Evolutionary conservation across 2,113 vertebrate species (phyloP).

Genomic region (Triplophysa dalaica): DNA sequence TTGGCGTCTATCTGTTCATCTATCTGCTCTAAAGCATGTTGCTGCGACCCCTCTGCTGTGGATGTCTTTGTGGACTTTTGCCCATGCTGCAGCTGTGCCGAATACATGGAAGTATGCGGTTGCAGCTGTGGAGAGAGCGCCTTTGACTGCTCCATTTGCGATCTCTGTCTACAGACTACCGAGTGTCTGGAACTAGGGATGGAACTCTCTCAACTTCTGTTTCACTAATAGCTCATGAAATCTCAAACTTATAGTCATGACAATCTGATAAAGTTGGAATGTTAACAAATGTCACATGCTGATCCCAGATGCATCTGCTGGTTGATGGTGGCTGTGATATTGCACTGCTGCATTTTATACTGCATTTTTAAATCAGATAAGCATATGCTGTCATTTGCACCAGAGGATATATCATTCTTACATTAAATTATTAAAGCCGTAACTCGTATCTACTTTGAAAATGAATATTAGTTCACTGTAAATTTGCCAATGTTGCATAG

Average conservation of each 20-base stretch:
- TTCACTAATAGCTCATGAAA: slow-evolving; percentile 61
- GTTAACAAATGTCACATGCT: background rate
- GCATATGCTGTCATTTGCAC: background rate
- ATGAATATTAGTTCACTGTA: background rate
- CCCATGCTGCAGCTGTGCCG: slow-evolving; percentile 54
- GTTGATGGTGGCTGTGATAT: slow-evolving; percentile 5
- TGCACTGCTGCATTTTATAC: slow-evolving; percentile 20
- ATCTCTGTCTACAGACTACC: slow-evolving; percentile 66
- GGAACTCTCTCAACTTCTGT: slow-evolving; percentile 76
- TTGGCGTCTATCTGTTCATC: slow-evolving; percentile 61
- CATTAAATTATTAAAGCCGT: background rate
- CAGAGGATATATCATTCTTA: background rate
- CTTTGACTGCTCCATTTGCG: slow-evolving; percentile 58
- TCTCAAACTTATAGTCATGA: background rate
- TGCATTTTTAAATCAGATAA: background rate
- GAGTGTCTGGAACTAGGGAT: slow-evolving; percentile 77
- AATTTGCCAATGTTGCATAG: background rate
- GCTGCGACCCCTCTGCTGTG: slow-evolving; percentile 58
- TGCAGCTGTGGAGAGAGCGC: slow-evolving; percentile 39
- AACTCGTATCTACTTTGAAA: background rate
- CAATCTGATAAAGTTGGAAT: slow-evolving; percentile 1
- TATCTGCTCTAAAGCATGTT: slow-evolving; percentile 51
- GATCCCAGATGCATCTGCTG: slow-evolving; percentile 22
- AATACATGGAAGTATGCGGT: slow-evolving; percentile 46
- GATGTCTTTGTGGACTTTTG: slow-evolving; percentile 60